phyloP scores from a whole-genome alignment of 2,888 invertebrate species.

The Caenorhabditis panamensis region DNA sequence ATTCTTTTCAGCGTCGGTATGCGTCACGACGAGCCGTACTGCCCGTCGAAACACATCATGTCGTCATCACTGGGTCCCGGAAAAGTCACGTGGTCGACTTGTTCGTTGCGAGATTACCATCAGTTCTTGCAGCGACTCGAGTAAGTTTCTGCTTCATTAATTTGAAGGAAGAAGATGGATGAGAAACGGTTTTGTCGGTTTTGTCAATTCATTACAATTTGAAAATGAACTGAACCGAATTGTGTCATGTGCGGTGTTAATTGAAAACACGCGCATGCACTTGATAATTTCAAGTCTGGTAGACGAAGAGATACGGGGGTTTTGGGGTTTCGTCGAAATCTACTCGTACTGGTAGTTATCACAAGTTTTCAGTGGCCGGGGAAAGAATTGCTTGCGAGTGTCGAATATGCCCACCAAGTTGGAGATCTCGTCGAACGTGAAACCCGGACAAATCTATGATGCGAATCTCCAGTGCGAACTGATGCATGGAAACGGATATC shows the following conservation, averaged over 20 bases:
- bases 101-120: constrained; percentile 80
- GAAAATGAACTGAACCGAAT: constrained; percentile 31
- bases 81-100: constrained; percentile 81
- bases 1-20: constrained; percentile 78
- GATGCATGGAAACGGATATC: constrained; percentile 81
- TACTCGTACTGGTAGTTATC: not conserved
- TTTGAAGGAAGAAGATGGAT: constrained; percentile 16
- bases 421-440: constrained; percentile 68
- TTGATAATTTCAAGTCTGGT: constrained; percentile 1
- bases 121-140: constrained; percentile 80
- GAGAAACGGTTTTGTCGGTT: constrained; percentile 31
- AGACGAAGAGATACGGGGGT: not conserved
- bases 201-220: not conserved
- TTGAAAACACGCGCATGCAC: constrained; percentile 35
- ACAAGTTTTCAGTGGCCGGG: constrained; percentile 72
- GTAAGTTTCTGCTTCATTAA: constrained; percentile 66
- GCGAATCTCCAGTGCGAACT: constrained; percentile 80
- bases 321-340: constrained; percentile 18
- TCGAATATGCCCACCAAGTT: constrained; percentile 75
- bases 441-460: constrained; percentile 81
- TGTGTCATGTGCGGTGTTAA: constrained; percentile 49
- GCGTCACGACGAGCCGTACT: constrained; percentile 81
- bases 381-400: constrained; percentile 79
- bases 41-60: constrained; percentile 80
- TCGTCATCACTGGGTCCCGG: constrained; percentile 80